A percentile compares a stretch with the other conserved stretches of the same genome.
Evolutionary conservation across 1,140 invertebrate genomes (phyloP).

Genomic region (Eubasilissa regina): DNA sequence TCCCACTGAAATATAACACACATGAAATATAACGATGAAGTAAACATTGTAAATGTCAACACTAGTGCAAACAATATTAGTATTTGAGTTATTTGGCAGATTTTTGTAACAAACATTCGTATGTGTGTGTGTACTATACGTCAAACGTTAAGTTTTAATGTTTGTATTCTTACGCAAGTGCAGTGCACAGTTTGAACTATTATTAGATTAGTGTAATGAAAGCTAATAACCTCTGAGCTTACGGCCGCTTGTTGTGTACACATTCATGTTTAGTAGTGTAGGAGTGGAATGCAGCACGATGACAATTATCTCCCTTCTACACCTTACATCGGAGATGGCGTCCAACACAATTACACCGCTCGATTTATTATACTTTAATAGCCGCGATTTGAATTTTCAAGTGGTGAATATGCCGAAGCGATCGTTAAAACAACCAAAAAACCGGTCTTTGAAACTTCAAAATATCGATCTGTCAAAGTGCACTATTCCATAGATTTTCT

Average conservation of each 20-base stretch:
- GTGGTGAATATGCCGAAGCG: background rate
- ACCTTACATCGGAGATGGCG: background rate
- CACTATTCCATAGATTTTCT: no score
- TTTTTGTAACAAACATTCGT: no score
- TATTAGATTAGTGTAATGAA: conserved; percentile 13
- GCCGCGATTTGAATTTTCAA: background rate
- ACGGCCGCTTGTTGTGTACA: conserved; percentile 7
- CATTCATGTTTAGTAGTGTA: background rate
- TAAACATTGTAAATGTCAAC: no score
- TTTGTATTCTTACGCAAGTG: conserved; percentile 5
- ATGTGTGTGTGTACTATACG: no score
- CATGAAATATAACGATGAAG: no score
- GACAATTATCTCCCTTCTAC: conserved; percentile 28
- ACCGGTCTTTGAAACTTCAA: no score
- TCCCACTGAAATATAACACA: background rate
- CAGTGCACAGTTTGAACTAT: background rate
- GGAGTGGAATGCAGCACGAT: conserved; percentile 22
- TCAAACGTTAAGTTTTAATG: conserved; percentile 8
- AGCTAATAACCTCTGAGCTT: conserved; percentile 7
- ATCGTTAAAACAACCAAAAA: background rate
- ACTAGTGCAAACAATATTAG: no score
- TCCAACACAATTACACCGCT: background rate
- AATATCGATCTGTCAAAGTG: no score
- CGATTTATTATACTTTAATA: background rate
- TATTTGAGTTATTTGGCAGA: no score